Conservation (phyloP, 2,113 vertebrate genomes). For the Lampris megalopsis region DNA sequence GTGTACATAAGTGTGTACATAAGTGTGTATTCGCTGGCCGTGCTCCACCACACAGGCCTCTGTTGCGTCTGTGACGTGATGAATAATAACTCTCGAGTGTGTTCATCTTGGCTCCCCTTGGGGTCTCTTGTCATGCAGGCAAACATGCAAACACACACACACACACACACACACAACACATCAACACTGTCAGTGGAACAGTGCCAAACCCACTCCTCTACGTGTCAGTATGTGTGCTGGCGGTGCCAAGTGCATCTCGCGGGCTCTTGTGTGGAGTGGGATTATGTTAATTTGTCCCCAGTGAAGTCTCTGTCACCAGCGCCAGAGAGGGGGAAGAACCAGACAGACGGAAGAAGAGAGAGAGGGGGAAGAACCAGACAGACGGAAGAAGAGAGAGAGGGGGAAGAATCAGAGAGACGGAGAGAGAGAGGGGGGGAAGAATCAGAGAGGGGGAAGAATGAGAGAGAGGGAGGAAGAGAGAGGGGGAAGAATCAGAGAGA, state of each 20-base stretch:
- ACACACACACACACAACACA: conserved; percentile 6
- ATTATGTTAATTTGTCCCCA: conserved; percentile 71
- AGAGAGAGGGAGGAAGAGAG: background rate
- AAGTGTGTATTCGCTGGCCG: conserved; percentile 20
- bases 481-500: background rate
- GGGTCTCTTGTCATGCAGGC: conserved; percentile 25
- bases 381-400: conserved; percentile 9
- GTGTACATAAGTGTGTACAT: conserved; percentile 1
- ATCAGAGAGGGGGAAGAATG: background rate
- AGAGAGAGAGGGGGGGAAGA: background rate
- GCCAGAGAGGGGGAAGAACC: conserved; percentile 45
- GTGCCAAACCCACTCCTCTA: conserved; percentile 28
- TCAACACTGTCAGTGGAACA: background rate
- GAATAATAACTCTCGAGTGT: conserved; percentile 36
- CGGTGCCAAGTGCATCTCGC: conserved; percentile 40
- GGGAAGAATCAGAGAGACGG: conserved; percentile 10
- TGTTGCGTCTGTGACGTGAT: conserved; percentile 23
- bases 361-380: conserved; percentile 6
- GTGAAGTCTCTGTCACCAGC: conserved; percentile 51
- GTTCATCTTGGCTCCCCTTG: conserved; percentile 42
- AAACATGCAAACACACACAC: conserved; percentile 14
- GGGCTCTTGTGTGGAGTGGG: conserved; percentile 66
- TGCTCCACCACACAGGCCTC: conserved; percentile 25
- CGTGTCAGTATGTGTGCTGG: conserved; percentile 30
- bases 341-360: conserved; percentile 15